Conservation (phyloP, 1,140 invertebrate species). For the Phthorimaea operculella region DNA sequence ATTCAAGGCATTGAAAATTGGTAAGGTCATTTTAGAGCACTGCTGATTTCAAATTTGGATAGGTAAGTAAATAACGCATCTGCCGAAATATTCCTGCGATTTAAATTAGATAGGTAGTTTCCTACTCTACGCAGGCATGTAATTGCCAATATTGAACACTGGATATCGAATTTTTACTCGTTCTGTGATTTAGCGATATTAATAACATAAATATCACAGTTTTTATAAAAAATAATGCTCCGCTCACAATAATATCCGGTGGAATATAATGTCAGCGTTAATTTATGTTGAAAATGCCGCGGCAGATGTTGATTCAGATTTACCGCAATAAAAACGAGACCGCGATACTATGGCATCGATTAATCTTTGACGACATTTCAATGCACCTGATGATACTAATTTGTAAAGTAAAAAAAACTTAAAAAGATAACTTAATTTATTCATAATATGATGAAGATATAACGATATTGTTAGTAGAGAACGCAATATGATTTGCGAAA, state of each 20-base stretch:
- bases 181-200: conserved; percentile 24
- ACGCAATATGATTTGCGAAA: too few relatives aligned
- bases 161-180: conserved; percentile 28
- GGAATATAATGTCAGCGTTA: conserved; percentile 35
- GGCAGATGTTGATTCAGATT: conserved; percentile 45
- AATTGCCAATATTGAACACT: conserved; percentile 51
- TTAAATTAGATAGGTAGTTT: too few relatives aligned
- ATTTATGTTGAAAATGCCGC: conserved; percentile 45
- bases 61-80: too few relatives aligned
- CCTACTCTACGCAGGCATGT: conserved; percentile 47
- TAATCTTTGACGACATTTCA: conserved; percentile 3
- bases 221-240: conserved; percentile 37
- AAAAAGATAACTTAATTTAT: too few relatives aligned
- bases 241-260: conserved; percentile 51
- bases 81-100: too few relatives aligned
- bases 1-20: conserved; percentile 10
- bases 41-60: too few relatives aligned
- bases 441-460: too few relatives aligned
- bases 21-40: conserved; percentile 16
- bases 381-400: not conserved
- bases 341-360: not conserved
- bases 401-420: too few relatives aligned
- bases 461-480: too few relatives aligned
- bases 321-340: conserved; percentile 26
- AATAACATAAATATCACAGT: conserved; percentile 28